phyloP scores from a whole-genome alignment of 2,113 vertebrate species.

The Anthoscopus minutus region DNA sequence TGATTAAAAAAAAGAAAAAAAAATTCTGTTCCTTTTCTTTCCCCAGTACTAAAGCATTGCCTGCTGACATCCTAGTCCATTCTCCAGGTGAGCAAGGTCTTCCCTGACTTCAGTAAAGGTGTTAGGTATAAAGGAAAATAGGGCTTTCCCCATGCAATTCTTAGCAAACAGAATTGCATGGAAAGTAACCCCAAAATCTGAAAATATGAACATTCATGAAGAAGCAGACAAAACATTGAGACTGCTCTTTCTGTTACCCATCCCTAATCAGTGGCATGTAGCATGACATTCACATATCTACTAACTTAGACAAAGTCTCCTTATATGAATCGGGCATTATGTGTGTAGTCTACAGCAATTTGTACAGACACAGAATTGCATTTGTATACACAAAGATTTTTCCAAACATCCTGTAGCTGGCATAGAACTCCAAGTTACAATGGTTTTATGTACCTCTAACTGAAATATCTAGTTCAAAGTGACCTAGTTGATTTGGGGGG shows the following conservation, averaged over 20 bases:
- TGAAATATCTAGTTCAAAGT: not conserved
- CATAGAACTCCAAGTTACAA: not conserved
- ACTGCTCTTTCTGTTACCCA: not conserved
- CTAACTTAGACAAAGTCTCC: not conserved
- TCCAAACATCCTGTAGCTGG: not conserved
- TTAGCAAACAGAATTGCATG: not conserved
- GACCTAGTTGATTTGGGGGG: not conserved
- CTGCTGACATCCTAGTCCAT: not conserved
- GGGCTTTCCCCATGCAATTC: too few relatives aligned
- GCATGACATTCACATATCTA: not conserved
- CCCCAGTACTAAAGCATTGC: not conserved
- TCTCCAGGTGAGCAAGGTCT: not conserved
- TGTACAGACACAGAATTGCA: not conserved
- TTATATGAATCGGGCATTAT: not conserved
- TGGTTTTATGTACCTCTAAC: not conserved
- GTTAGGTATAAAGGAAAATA: too few relatives aligned
- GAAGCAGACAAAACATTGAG: not conserved
- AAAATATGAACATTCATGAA: not conserved
- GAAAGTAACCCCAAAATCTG: not conserved
- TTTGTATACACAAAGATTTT: not conserved
- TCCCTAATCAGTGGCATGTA: not conserved
- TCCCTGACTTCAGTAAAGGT: not conserved
- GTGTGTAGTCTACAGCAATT: not conserved
- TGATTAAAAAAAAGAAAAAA: not conserved
- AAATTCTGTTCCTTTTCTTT: not conserved